phyloP scores from a whole-genome alignment of 2,797 vertebrate genomes.

The Steatocranus sp. region DNA sequence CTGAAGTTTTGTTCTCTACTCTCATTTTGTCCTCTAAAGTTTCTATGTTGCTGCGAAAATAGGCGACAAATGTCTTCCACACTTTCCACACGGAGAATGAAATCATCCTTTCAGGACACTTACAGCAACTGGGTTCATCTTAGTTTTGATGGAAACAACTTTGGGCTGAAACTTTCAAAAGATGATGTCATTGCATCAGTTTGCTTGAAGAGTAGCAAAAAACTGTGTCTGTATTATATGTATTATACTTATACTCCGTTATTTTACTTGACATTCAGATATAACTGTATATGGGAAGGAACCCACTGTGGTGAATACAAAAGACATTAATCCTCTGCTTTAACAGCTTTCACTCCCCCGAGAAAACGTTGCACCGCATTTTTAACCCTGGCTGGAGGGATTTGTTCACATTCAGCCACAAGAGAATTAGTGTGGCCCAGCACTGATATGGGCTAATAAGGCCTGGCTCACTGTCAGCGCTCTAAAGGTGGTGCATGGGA shows the following conservation, averaged over 20 bases:
- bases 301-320: background rate
- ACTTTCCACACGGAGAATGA: background rate
- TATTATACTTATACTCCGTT: fast-evolving
- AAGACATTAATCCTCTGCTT: background rate
- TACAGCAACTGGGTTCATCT: background rate
- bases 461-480: background rate
- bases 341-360: background rate
- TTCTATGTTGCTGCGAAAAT: conserved; percentile 18
- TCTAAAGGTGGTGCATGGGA: background rate
- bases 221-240: background rate
- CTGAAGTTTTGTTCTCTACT: background rate
- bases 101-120: background rate
- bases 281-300: background rate
- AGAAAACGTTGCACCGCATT: background rate
- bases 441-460: background rate
- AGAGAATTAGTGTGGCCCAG: background rate
- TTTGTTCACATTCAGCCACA: background rate
- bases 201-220: background rate
- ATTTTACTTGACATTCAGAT: background rate
- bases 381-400: background rate
- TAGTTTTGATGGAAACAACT: background rate
- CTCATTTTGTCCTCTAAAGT: conserved; percentile 17
- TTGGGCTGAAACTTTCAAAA: background rate
- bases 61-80: conserved; percentile 17
- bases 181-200: background rate